These are phyloP conservation scores for Parazoanthus darwini DNA, from an alignment of 92 coral and sea anemone genomes.

Conservation along the genomic window DNA sequence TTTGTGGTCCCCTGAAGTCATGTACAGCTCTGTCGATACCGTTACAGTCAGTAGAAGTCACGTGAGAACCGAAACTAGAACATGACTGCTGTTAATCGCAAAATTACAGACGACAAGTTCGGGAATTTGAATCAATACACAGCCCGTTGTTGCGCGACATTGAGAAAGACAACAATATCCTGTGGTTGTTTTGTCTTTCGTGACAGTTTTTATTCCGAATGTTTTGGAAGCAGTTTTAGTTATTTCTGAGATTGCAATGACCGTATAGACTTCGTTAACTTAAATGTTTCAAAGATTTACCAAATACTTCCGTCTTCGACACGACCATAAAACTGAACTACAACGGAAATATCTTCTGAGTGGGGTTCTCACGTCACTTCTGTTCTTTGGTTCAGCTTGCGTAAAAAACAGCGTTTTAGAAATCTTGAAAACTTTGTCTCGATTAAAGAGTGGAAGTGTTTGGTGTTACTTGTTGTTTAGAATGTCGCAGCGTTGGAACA, in stretches of 20 bases:
- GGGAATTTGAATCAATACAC: background rate
- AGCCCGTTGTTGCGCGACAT: no score
- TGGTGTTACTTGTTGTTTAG: no score
- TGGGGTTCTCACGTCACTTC: background rate
- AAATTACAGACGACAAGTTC: background rate
- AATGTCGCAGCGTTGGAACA: no score
- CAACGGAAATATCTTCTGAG: background rate
- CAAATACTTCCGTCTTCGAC: background rate
- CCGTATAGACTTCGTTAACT: no score
- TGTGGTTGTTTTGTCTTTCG: no score
- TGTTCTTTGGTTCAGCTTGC: background rate
- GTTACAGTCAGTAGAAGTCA: background rate
- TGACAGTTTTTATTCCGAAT: no score
- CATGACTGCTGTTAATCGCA: background rate
- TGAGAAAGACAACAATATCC: no score
- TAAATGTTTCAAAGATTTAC: background rate
- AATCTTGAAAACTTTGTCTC: no score
- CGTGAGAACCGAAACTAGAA: background rate
- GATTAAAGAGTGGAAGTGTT: background rate
- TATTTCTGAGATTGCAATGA: background rate
- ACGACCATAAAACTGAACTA: background rate
- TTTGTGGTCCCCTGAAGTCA: background rate
- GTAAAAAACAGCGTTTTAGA: background rate
- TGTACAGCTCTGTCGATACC: background rate
- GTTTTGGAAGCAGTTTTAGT: background rate